Base-by-base conservation (phyloP, 1,140 invertebrate genomes). In the Adoxophyes honmai region DNA sequence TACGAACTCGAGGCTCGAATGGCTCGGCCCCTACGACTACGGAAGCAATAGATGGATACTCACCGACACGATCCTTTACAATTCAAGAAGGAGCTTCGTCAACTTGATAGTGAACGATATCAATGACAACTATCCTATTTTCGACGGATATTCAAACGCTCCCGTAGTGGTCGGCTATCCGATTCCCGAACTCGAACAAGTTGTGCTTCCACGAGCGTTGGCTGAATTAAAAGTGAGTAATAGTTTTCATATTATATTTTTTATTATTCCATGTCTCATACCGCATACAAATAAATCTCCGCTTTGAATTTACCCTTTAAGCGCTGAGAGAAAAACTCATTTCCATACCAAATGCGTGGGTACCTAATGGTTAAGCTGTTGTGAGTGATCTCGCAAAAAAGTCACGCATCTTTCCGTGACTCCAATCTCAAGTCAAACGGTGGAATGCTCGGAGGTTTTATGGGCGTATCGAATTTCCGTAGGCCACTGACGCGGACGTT, bases 91-190 rank as follows among this genome's bases (percentile, higher is more conserved):
- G 11, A 86, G 76, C 39, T 65, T 89, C 28, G 79, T 91, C 3
- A 84, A 86, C 53, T 60, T 90, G 13, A 86, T 90, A 36, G 82
- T 91, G 3, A 80, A 83, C n/a, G 90, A 91, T 65, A 88, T 89
- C 6, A 91, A 91, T 61, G 88, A 91, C 54, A 88, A 91, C 59
- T 15, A 59, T 13, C 89, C 90, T 4, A 73, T 85, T 63, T 90
- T 90, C 64, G 56, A 77, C 16, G 69, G 69, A 13, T 81, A 75
- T 52, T 68, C 76, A 48, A 59, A 65, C n/a, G 76, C 81, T 59
- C 76, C 86, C n/a, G 65, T 89, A 52, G 70, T 75, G 8, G 77
- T 88, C 15, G 89, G 88, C n/a, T 91, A 90, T 66, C 90, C 90
- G 3, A 51, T 62, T 35, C 38, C 63, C 13, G 73, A 88, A 59